Conservation (phyloP, 2,888 invertebrate species). For the Lycocerus yunnanus region DNA sequence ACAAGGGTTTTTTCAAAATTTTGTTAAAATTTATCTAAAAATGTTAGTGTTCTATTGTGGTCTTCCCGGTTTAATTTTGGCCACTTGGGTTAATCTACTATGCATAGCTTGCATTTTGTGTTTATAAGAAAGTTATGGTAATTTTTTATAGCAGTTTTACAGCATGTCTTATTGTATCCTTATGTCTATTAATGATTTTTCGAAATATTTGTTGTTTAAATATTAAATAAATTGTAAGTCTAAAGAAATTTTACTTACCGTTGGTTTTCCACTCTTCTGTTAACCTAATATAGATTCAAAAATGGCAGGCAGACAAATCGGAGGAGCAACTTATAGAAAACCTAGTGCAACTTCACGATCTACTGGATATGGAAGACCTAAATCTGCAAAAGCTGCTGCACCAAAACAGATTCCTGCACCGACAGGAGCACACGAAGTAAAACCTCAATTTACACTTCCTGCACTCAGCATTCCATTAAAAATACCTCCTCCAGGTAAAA, state of each 20-base stretch:
- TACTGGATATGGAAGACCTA: background rate
- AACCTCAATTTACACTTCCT: constrained; percentile 9
- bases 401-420: background rate
- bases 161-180: background rate
- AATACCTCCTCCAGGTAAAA: constrained; percentile 2
- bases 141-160: background rate
- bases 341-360: background rate
- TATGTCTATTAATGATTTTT: background rate
- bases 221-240: background rate
- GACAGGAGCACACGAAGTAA: background rate
- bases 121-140: constrained; percentile 6
- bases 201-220: background rate
- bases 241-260: background rate
- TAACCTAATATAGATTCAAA: background rate
- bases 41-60: constrained; percentile 26
- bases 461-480: constrained; percentile 14
- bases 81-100: constrained; percentile 17
- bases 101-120: constrained; percentile 17
- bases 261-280: background rate
- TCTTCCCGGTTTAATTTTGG: constrained; percentile 16
- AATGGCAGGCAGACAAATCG: background rate
- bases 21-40: constrained; percentile 1
- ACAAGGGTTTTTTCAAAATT: background rate
- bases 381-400: background rate
- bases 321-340: background rate